A percentile compares a stretch with the other conserved stretches of the same genome.
These are phyloP conservation scores for Agrochola macilenta DNA, from an alignment of 2,888 invertebrate genomes.

Conservation along the genomic window DNA sequence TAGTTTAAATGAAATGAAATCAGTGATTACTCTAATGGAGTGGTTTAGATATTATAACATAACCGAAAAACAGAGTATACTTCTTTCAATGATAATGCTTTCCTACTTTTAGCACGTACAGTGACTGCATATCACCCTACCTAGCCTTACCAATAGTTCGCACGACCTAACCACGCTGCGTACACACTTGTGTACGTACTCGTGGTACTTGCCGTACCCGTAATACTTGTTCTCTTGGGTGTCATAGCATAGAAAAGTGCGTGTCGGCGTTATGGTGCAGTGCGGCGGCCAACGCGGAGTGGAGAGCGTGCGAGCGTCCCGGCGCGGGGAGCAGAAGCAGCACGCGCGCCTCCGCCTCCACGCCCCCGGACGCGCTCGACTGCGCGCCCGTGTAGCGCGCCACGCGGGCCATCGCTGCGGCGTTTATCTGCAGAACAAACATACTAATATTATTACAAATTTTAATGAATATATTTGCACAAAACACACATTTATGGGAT, in stretches of 20 bases:
- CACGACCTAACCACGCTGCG: not conserved
- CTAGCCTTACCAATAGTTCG: not conserved
- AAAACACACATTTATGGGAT: not conserved
- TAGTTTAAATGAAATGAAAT: not conserved
- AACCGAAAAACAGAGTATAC: not conserved
- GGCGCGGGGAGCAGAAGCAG: conserved; percentile 74
- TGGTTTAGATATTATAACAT: not conserved
- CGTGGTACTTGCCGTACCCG: not conserved
- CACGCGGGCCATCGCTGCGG: conserved; percentile 85
- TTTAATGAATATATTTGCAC: not conserved
- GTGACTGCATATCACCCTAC: not conserved
- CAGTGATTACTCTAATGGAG: not conserved
- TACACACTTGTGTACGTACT: not conserved
- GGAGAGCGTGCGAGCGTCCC: conserved; percentile 72
- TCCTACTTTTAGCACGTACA: not conserved
- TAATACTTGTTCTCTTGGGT: not conserved
- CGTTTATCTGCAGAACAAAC: conserved; percentile 73
- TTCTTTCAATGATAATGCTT: not conserved
- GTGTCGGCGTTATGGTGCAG: conserved; percentile 77
- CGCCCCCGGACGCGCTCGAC: conserved; percentile 8
- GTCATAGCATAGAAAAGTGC: conserved; percentile 79
- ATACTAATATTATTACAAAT: not conserved
- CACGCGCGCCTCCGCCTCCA: conserved; percentile 66
- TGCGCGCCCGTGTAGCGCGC: conserved; percentile 84
- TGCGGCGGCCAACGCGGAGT: conserved; percentile 78